Evolutionary conservation across 2,888 invertebrate genomes (phyloP).

Genomic region (Ametastegia equiseti): DNA sequence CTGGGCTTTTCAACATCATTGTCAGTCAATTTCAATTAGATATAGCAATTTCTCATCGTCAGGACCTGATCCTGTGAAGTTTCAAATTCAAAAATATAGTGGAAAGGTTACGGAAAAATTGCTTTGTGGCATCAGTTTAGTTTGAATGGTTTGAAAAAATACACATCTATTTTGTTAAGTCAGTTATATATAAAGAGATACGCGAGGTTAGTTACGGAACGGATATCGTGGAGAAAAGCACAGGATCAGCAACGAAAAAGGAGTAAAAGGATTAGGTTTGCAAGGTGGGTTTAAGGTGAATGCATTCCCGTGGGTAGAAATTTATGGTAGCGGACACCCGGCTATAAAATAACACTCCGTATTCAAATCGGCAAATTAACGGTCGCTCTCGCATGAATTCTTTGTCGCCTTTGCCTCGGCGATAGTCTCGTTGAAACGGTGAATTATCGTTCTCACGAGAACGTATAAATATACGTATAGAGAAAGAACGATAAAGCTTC

Average conservation of each 20-base stretch:
- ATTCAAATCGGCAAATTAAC: conserved; percentile 72
- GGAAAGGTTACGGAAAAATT: too few relatives aligned
- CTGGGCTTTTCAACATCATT: too few relatives aligned
- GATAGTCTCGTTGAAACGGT: not conserved
- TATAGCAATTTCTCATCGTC: too few relatives aligned
- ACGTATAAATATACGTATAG: too few relatives aligned
- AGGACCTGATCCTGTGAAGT: too few relatives aligned
- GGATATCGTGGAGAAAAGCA: not conserved
- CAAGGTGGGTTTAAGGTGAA: conserved; percentile 41
- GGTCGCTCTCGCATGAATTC: conserved; percentile 71
- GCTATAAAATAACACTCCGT: conserved; percentile 73
- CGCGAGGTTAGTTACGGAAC: not conserved
- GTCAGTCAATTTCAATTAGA: too few relatives aligned
- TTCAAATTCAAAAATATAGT: too few relatives aligned
- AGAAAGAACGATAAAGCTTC: not conserved
- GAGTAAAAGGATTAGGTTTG: not conserved
- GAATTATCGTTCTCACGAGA: conserved; percentile 9
- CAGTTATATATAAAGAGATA: too few relatives aligned
- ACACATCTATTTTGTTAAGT: too few relatives aligned
- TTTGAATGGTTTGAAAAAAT: too few relatives aligned
- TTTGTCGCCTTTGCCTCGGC: conserved; percentile 61
- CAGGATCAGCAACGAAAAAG: not conserved
- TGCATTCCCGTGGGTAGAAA: conserved; percentile 59
- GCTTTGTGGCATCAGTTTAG: too few relatives aligned
- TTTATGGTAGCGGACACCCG: conserved; percentile 68